Conservation (phyloP, 2,113 vertebrate genomes). For the Barnardius zonarius region DNA sequence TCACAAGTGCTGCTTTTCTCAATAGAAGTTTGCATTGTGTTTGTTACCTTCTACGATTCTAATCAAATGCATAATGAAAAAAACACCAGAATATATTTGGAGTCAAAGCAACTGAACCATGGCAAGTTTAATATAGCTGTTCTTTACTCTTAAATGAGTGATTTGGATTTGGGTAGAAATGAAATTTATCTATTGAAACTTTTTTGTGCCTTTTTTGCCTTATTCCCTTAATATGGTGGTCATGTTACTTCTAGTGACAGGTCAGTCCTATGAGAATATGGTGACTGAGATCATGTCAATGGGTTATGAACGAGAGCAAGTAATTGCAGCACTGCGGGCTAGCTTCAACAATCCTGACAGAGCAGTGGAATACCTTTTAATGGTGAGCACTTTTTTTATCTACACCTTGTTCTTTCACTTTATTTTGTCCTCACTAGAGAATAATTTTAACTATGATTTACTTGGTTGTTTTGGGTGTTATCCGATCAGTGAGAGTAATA, state of each 20-base stretch:
- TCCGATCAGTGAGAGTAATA: background rate
- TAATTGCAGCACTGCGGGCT: slow-evolving; percentile 89
- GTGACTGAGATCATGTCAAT: slow-evolving; percentile 98
- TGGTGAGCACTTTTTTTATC: slow-evolving; percentile 76
- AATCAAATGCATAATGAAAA: background rate
- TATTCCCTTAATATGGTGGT: background rate
- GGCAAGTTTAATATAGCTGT: background rate
- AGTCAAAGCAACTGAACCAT: background rate
- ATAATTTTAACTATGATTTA: background rate
- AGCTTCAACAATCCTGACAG: slow-evolving; percentile 98
- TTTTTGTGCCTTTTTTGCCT: background rate
- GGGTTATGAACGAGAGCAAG: slow-evolving; percentile 92
- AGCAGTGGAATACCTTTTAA: slow-evolving; percentile 94
- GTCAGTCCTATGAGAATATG: slow-evolving; percentile 95
- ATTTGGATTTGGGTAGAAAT: background rate
- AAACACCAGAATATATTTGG: background rate
- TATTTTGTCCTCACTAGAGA: background rate
- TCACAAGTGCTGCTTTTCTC: background rate
- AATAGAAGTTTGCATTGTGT: background rate
- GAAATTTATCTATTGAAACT: background rate
- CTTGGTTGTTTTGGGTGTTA: background rate
- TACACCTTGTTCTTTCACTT: background rate
- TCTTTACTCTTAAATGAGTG: background rate
- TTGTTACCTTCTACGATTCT: background rate
- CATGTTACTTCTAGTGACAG: slow-evolving; percentile 82